Evolutionary conservation across 2,888 invertebrate genomes (phyloP).

Genomic region (Agriopis leucophaearia): DNA sequence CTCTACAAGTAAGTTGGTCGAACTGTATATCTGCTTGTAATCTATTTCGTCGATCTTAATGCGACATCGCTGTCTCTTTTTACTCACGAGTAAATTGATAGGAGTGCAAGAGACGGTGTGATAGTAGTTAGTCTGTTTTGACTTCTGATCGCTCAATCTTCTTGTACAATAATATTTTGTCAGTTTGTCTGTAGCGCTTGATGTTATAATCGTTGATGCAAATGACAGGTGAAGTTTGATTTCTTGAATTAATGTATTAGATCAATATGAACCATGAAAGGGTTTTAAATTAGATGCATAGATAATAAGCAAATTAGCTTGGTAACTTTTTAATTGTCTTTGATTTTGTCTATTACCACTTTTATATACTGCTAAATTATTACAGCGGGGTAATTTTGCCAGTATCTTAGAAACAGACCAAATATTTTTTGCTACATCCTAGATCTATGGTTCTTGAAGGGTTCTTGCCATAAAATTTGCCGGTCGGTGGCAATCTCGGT

Average conservation of each 20-base stretch:
- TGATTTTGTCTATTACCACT: not conserved
- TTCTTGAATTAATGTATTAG: conserved; percentile 47
- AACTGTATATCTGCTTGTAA: conserved; percentile 54
- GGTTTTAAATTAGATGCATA: conserved; percentile 30
- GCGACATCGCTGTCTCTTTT: conserved; percentile 66
- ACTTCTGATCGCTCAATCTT: conserved; percentile 78
- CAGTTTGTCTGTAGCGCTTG: conserved; percentile 68
- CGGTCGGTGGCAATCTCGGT: too few relatives aligned
- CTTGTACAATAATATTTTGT: conserved; percentile 65
- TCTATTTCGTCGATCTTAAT: conserved; percentile 72
- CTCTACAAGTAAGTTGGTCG: not conserved
- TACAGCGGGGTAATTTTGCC: too few relatives aligned
- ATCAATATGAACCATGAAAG: conserved; percentile 33
- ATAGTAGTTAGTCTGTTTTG: conserved; percentile 59
- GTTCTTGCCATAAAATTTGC: too few relatives aligned
- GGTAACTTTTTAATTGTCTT: conserved; percentile 23
- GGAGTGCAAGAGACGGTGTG: conserved; percentile 59
- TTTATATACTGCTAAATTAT: too few relatives aligned
- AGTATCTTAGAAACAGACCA: too few relatives aligned
- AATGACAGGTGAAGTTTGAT: conserved; percentile 67
- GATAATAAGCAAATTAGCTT: conserved; percentile 21
- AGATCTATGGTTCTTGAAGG: too few relatives aligned
- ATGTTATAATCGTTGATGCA: conserved; percentile 64
- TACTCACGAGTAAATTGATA: conserved; percentile 15
- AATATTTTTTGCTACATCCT: too few relatives aligned